A percentile compares a stretch with the other conserved stretches of the same genome.
Evolutionary conservation across 2,797 vertebrate genomes (phyloP).

Genomic region (Pithecia hirsuta): DNA sequence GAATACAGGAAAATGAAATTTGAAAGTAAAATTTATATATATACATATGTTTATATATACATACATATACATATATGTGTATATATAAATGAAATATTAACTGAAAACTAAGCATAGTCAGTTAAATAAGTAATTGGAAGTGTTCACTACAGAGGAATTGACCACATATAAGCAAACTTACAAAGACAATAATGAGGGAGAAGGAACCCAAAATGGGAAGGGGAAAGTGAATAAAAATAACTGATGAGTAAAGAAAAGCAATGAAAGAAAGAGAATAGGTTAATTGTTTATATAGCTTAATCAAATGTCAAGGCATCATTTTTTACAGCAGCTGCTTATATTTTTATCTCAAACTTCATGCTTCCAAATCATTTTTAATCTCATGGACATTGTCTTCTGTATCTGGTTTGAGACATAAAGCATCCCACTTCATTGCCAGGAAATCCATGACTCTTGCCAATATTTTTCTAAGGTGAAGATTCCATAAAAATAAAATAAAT

Average conservation of each 20-base stretch:
- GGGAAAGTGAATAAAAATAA: neutral
- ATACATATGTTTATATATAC: neutral
- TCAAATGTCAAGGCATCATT: neutral
- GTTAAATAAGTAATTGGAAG: neutral
- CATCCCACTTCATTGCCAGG: neutral
- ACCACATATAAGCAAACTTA: neutral
- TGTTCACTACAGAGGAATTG: neutral
- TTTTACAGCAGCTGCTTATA: neutral
- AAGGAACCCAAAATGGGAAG: neutral
- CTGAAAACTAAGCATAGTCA: neutral
- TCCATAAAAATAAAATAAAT: constrained; percentile 48
- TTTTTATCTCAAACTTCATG: neutral
- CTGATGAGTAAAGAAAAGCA: neutral
- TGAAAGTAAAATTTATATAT: neutral
- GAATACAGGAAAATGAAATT: neutral
- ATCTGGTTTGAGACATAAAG: constrained; percentile 52
- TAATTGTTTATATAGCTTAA: neutral
- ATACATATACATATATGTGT: neutral
- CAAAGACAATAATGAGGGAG: neutral
- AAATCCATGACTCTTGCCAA: constrained; percentile 54
- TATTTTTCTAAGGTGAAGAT: constrained; percentile 50
- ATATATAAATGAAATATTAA: neutral
- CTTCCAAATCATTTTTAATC: constrained; percentile 43
- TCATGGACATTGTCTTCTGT: constrained; percentile 5
- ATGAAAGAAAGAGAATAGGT: neutral